Evolutionary conservation across 2,113 vertebrate species (phyloP), one percentile per base, ranked within the genome.

Genomic region (Oxygymnocypris stewartii): DNA sequence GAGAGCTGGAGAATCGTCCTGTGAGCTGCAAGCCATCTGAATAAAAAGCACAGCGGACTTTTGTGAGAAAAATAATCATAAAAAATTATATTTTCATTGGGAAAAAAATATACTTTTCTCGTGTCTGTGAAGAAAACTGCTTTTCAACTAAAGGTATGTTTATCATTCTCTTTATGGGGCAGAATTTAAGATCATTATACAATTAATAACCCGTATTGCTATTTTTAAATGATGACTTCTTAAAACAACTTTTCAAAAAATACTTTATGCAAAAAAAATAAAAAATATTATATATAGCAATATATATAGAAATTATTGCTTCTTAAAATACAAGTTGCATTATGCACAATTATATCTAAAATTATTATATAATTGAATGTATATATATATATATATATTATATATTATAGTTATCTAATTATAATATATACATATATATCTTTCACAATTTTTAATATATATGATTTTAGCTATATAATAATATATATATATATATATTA

Each of bases 1-100:
- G 86, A 88, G 85, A 93, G 89, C 87, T 88, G 90, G 91, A 92
- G 90, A 92, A 89, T 90, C 87, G 63, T 76, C 76, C 83, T 69
- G 84, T 77, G 91, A 91, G 69, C 35, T 88, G 85, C 78, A 80
- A 82, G 80, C 86, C 75, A 25, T 90, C 84, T 89, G 59, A 90
- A 65, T 10, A 4, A 9, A 11, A 42, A 73, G 1, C 85, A 83
- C 67, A 76, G 31, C 88, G 89, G 86, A 92, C 84, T 67, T 40
- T 37, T 35, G 8, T 59, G 14, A 18, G 16, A 69, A 69, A 35
- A 35, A 69, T 1, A 59, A 20, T 57, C 51, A 23, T 8, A 23
- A 9, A 35, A 69, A 18, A 14, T 7, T 1, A 67, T 4, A 16
- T 7, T 67, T 9, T 69, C 73, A 47, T 44, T 47, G 63, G 25